A percentile compares a stretch with the other conserved stretches of the same genome.
These are phyloP conservation scores for Amblyopsis rosae DNA, from an alignment of 2,113 vertebrate species.

Conservation along the genomic window DNA sequence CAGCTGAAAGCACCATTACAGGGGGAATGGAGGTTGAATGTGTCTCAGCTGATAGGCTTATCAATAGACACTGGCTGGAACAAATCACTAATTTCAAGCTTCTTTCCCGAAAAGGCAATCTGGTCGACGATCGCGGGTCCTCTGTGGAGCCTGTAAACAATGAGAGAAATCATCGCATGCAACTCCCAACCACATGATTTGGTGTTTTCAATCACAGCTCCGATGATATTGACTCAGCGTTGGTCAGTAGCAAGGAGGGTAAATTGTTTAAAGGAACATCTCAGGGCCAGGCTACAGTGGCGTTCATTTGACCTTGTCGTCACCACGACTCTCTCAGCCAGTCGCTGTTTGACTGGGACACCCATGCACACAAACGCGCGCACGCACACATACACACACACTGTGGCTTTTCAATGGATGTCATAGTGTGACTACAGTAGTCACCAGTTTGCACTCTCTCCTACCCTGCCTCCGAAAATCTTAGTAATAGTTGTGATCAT, in stretches of 20 bases:
- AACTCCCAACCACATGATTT: too few relatives aligned
- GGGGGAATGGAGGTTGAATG: conserved; percentile 66
- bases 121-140: not conserved
- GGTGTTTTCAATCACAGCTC: not conserved
- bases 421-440: conserved; percentile 31
- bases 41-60: conserved; percentile 61
- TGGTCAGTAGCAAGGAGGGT: conserved; percentile 20
- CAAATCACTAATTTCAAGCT: conserved; percentile 36
- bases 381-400: not conserved
- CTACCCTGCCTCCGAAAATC: conserved; percentile 8
- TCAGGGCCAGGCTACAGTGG: not conserved
- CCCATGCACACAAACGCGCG: not conserved
- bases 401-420: conserved; percentile 25
- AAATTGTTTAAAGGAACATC: conserved; percentile 2
- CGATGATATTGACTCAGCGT: not conserved
- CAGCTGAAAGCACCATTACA: conserved; percentile 57
- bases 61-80: conserved; percentile 56
- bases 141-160: not conserved
- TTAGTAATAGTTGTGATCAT: conserved; percentile 30
- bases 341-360: conserved; percentile 7
- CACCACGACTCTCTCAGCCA: conserved; percentile 4
- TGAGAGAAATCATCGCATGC: not conserved
- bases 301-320: not conserved
- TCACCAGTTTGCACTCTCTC: conserved; percentile 27
- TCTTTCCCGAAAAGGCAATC: conserved; percentile 29